Evolutionary conservation across 2,797 vertebrate genomes (phyloP).

Genomic region (Paramormyrops hopkinsi): DNA sequence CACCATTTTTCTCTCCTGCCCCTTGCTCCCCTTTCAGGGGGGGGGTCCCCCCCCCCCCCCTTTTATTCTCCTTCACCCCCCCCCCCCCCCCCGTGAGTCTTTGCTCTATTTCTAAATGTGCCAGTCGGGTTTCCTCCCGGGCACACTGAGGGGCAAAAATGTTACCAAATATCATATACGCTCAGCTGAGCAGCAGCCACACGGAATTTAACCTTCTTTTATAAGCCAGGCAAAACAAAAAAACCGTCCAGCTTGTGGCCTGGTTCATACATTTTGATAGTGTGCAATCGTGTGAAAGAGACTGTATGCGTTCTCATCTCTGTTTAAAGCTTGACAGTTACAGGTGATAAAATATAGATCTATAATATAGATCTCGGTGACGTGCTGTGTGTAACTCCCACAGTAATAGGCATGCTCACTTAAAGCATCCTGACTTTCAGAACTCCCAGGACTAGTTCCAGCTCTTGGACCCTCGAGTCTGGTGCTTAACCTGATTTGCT

Average conservation of each 20-base stretch:
- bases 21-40: no score
- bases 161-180: neutral
- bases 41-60: no score
- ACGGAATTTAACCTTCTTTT: neutral
- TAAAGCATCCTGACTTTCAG: neutral
- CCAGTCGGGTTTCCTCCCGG: neutral
- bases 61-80: no score
- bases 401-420: neutral
- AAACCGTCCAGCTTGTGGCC: neutral
- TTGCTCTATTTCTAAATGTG: neutral
- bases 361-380: neutral
- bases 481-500: neutral
- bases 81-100: neutral
- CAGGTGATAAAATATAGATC: slow-evolving; percentile 4
- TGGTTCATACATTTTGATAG: neutral
- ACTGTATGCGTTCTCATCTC: neutral
- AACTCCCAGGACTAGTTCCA: neutral
- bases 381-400: neutral
- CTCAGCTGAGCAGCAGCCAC: neutral
- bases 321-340: slow-evolving; percentile 12
- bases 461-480: neutral
- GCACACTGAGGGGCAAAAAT: neutral
- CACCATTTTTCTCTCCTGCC: no score
- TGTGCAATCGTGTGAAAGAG: neutral
- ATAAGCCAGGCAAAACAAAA: neutral